These are phyloP conservation scores for Corythornis vintsioides DNA, from an alignment of 2,113 vertebrate genomes.

Conservation along the genomic window DNA sequence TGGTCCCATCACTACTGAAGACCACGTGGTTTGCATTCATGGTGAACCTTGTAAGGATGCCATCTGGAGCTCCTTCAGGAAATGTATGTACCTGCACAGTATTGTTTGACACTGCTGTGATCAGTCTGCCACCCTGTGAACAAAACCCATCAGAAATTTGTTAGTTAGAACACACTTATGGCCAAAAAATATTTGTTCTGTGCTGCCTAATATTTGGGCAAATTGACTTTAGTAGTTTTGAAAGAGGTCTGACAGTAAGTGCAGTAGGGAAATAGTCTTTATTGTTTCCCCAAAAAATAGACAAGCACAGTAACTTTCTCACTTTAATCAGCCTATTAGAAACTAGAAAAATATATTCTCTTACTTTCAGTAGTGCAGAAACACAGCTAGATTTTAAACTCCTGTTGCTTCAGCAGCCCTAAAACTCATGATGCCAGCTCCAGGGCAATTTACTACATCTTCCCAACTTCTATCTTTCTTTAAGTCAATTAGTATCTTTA, in stretches of 20 bases:
- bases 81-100: constrained; percentile 92
- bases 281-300: neutral
- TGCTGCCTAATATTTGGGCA: neutral
- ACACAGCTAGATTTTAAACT: neutral
- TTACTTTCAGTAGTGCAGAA: neutral
- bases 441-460: neutral
- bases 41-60: constrained; percentile 95
- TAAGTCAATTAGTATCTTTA: neutral
- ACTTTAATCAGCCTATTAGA: neutral
- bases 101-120: constrained; percentile 92
- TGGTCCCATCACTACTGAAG: constrained; percentile 84
- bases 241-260: neutral
- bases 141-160: neutral
- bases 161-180: neutral
- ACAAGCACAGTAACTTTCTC: neutral
- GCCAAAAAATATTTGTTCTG: neutral
- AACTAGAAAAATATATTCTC: neutral
- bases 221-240: neutral
- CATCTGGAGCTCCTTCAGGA: constrained; percentile 91
- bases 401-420: neutral
- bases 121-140: constrained; percentile 84
- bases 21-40: constrained; percentile 88
- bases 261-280: neutral
- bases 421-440: neutral
- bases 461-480: neutral